A percentile compares a stretch with the other conserved stretches of the same genome.
Evolutionary conservation across 2,113 vertebrate species (phyloP).

Genomic region (Engystomops pustulosus): DNA sequence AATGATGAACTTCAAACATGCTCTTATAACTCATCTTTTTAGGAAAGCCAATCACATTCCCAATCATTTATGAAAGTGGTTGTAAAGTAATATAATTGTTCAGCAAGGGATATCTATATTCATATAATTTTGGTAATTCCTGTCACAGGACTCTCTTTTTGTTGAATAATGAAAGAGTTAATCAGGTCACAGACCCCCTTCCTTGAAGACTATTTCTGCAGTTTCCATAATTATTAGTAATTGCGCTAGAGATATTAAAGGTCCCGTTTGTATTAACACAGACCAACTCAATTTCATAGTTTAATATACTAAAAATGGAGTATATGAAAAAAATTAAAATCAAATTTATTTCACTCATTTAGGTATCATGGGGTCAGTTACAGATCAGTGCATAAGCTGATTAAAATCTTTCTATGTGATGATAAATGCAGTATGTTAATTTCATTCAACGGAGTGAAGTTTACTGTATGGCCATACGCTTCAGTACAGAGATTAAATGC

Average conservation of each 20-base stretch:
- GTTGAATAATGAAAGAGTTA: conserved; percentile 48
- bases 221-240: conserved; percentile 57
- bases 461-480: conserved; percentile 46
- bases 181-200: conserved; percentile 55
- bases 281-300: conserved; percentile 61
- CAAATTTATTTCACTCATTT: conserved; percentile 60
- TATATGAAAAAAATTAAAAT: conserved; percentile 58
- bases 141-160: conserved; percentile 20
- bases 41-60: too few species aligned
- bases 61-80: too few species aligned
- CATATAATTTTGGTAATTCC: conserved; percentile 8
- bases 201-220: conserved; percentile 46
- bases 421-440: conserved; percentile 57
- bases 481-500: conserved; percentile 37
- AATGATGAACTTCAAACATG: too few species aligned
- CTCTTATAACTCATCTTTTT: too few species aligned
- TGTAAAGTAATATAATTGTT: not conserved
- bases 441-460: conserved; percentile 48
- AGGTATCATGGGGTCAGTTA: conserved; percentile 59
- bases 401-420: conserved; percentile 60
- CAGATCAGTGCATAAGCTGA: conserved; percentile 55
- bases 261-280: conserved; percentile 59
- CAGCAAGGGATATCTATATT: not conserved
- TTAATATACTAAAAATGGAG: conserved; percentile 61
- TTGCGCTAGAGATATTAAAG: conserved; percentile 59